Evolutionary conservation across 2,797 vertebrate genomes (phyloP), one percentile per base, ranked within the genome.

Genomic region (Melanogrammus aeglefinus): DNA sequence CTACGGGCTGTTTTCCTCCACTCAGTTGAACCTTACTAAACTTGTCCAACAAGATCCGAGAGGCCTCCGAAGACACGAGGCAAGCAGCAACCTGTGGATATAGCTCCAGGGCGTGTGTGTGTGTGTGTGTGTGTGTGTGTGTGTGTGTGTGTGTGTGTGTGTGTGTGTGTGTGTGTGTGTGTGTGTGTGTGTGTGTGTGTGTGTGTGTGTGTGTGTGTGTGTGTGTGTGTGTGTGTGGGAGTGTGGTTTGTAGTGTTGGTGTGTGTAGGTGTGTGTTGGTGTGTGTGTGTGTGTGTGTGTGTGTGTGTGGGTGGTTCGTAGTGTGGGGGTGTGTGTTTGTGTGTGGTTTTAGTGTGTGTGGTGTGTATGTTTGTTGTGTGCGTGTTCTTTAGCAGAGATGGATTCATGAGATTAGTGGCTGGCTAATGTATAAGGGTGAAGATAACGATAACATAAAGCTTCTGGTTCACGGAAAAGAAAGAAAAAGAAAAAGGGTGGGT

Each of bases 51-150:
- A 71, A 87, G 93, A 89, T 90, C 74, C 73, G 80, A 86, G 81
- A 78, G 36, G 36, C 76, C 79, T 85, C 77, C 75, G 31, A 82
- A 82, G 77, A 80, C 13, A 21, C 31, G 3, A 69, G 74, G 81
- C 94, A 90, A 89, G 94, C 87, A 82, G 79, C 51, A 75, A 89
- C 92, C 82, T 88, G 92, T 80, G 80, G 41, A 71, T 73, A 69
- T 73, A 18, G 80, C 86, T 79, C 81, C 73, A 21, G 81, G 82
- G 76, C 73, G 74, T 79, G 82, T 77, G 81, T 77, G 75, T 78
- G 76, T 72, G 87, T 78, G 81, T 12, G 63, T 12, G 63, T 66
- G 24, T 69, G 63, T 27, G 63, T 2, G 31, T 3, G 31, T 69
- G 24, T 69, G 63, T 69, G 63, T 44, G 41, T 44, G 41, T 44